Evolutionary conservation across 2,888 invertebrate species (phyloP).

Genomic region (Drosophila lacicola): DNA sequence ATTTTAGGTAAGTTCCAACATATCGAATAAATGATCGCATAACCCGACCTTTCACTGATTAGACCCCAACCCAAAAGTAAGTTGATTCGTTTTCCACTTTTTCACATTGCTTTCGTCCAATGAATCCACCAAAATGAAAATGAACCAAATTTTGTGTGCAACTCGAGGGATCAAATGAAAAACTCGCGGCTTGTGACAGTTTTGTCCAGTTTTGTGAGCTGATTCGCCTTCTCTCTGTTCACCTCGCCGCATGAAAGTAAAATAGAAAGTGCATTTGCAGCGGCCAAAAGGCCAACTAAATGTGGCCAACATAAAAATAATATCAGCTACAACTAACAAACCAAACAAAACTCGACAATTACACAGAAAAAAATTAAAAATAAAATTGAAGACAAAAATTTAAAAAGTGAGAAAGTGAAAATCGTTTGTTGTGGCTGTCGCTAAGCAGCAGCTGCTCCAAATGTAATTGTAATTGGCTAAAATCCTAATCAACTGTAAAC

Average conservation of each 20-base stretch:
- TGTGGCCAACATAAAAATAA: constrained; percentile 30
- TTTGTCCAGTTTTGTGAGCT: constrained; percentile 51
- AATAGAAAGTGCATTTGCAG: constrained; percentile 60
- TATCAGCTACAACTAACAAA: constrained; percentile 33
- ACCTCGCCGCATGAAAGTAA: constrained; percentile 15
- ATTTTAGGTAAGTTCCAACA: constrained; percentile 68
- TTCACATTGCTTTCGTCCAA: constrained; percentile 18
- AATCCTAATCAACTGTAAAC: constrained; percentile 58
- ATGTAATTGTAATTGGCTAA: constrained; percentile 75
- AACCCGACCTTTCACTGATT: constrained; percentile 41
- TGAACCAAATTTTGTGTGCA: background rate
- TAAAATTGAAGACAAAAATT: background rate
- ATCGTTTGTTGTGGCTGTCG: constrained; percentile 30
- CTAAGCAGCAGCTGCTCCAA: constrained; percentile 63
- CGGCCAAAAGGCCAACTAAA: constrained; percentile 50
- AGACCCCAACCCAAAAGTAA: constrained; percentile 18
- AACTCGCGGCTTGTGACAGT: constrained; percentile 49
- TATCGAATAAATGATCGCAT: background rate
- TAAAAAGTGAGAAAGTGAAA: constrained; percentile 68
- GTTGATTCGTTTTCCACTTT: constrained; percentile 27
- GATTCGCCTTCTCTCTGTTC: background rate
- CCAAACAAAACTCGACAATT: constrained; percentile 44
- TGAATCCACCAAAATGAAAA: constrained; percentile 13
- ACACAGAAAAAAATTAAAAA: constrained; percentile 38
- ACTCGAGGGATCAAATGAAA: constrained; percentile 38